A percentile compares a stretch with the other conserved stretches of the same genome.
phyloP scores from a whole-genome alignment of 2,888 invertebrate genomes.

The Bombylius major region DNA sequence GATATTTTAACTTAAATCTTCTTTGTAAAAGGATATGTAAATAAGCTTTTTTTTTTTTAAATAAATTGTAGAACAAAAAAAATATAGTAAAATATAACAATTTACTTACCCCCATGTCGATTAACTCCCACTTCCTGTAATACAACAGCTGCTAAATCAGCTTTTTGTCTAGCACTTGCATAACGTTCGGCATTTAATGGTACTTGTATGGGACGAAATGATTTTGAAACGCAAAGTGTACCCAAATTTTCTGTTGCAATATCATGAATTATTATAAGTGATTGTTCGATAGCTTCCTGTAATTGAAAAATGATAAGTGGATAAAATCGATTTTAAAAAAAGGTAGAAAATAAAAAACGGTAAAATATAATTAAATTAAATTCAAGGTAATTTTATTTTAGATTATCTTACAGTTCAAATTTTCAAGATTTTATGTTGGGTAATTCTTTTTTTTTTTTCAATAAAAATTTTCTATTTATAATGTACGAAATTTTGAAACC shows the following conservation, averaged over 20 bases:
- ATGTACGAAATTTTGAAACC: no score
- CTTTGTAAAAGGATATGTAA: no score
- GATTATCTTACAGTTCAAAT: no score
- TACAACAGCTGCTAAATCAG: constrained; percentile 64
- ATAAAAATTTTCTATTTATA: no score
- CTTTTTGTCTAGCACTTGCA: constrained; percentile 63
- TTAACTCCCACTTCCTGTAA: constrained; percentile 58
- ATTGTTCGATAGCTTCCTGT: constrained; percentile 52
- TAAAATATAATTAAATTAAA: not conserved
- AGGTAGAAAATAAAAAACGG: not conserved
- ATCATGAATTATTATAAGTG: constrained; percentile 61
- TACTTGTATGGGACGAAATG: constrained; percentile 54
- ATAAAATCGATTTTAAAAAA: not conserved
- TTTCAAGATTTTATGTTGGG: no score
- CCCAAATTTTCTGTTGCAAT: constrained; percentile 60
- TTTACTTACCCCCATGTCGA: constrained; percentile 44
- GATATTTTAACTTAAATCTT: no score
- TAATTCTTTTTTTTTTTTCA: no score
- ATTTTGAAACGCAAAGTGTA: constrained; percentile 56
- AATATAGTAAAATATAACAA: not conserved
- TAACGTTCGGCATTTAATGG: constrained; percentile 57
- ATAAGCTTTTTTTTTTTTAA: no score
- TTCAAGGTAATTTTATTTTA: no score
- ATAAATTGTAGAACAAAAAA: no score
- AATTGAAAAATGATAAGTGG: not conserved